phyloP scores from a whole-genome alignment of 53 echinoderm and acorn worm species.

The Paracentrotus lividus region DNA sequence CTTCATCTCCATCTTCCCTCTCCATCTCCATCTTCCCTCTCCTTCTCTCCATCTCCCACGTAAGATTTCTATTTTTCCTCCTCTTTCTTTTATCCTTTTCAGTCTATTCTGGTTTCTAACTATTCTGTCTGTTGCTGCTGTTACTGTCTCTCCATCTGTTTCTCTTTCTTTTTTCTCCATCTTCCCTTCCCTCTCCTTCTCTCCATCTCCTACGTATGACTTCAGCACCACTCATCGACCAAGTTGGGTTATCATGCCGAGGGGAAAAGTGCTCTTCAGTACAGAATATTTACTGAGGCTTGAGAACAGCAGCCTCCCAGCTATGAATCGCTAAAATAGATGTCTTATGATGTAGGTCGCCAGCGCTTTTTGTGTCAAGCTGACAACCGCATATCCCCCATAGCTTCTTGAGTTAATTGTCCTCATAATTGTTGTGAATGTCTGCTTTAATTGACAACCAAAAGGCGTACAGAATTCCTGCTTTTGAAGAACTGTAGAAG shows the following conservation, averaged over 20 bases:
- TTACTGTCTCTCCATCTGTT: not conserved
- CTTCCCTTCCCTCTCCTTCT: not conserved
- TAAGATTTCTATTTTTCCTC: too few species aligned
- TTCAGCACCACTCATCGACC: constrained; percentile 46
- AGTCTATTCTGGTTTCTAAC: too few species aligned
- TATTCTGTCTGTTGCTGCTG: too few species aligned
- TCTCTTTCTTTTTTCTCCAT: too few species aligned
- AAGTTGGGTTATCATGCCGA: constrained; percentile 66
- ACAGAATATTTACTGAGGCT: constrained; percentile 66
- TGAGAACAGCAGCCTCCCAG: constrained; percentile 42
- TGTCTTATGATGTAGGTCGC: constrained; percentile 66
- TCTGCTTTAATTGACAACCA: constrained; percentile 50
- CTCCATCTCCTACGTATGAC: constrained; percentile 21
- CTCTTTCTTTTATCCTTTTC: too few species aligned
- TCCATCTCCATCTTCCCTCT: not conserved
- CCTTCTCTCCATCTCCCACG: not conserved
- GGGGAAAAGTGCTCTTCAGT: constrained; percentile 61
- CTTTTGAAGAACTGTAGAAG: not conserved
- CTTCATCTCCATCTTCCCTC: not conserved
- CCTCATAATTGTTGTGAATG: constrained; percentile 58
- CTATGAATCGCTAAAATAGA: constrained; percentile 64
- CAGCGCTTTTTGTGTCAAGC: constrained; percentile 45
- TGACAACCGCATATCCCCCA: constrained; percentile 40
- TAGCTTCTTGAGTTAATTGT: constrained; percentile 48
- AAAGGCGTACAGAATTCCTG: constrained; percentile 19